A percentile compares a stretch with the other conserved stretches of the same genome.
Conservation (phyloP, 2,888 invertebrate genomes). For the Nezara viridula region DNA sequence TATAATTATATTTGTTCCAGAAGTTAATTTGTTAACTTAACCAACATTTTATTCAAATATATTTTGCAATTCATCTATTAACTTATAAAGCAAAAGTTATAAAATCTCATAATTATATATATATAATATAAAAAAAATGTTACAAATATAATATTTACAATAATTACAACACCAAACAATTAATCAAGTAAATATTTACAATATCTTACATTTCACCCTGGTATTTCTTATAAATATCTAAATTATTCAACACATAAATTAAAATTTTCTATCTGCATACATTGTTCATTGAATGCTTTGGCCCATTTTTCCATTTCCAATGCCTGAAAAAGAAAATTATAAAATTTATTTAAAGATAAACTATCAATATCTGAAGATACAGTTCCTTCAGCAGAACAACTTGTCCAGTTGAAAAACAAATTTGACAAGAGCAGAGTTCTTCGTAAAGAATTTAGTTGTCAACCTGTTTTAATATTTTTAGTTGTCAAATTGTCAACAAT, state of each 20-base stretch:
- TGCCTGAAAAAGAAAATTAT: slow-evolving; percentile 61
- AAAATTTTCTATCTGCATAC: slow-evolving; percentile 62
- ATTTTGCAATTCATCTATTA: not conserved
- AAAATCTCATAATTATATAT: not conserved
- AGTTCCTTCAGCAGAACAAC: no score
- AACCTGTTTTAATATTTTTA: no score
- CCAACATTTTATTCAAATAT: not conserved
- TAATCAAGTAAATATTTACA: slow-evolving; percentile 43
- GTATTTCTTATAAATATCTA: not conserved
- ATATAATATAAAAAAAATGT: not conserved
- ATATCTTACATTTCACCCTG: slow-evolving; percentile 27
- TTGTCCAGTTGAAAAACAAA: not conserved
- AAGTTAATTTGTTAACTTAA: not conserved
- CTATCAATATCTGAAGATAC: not conserved
- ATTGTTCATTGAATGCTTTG: slow-evolving; percentile 64
- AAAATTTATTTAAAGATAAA: not conserved
- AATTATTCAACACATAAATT: slow-evolving; percentile 64
- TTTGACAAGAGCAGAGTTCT: not conserved
- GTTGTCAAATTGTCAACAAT: no score
- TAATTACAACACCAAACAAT: slow-evolving; percentile 5
- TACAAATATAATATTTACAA: slow-evolving; percentile 25
- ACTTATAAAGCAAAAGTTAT: not conserved
- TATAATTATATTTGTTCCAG: not conserved
- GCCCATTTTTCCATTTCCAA: slow-evolving; percentile 64
- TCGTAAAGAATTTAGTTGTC: not conserved